Conservation (phyloP, 2,113 vertebrate species). For the Clupea harengus region DNA sequence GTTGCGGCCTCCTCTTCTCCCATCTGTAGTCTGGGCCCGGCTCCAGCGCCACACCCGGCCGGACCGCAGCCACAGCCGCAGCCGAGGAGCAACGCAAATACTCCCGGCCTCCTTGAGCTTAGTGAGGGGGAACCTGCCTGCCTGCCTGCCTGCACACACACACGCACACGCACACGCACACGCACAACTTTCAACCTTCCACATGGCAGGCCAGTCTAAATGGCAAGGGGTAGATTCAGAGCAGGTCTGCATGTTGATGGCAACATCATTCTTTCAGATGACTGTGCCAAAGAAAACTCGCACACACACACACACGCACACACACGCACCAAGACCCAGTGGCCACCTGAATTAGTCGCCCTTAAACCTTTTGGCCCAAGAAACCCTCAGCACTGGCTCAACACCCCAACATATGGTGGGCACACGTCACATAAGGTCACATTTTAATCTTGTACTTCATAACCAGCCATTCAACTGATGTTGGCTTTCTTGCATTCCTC, state of each 20-base stretch:
- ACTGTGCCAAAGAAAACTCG: neutral
- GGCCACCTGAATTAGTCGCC: neutral
- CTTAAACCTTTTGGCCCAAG: neutral
- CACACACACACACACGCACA: neutral
- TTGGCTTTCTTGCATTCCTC: neutral
- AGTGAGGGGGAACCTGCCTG: neutral
- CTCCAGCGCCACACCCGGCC: conserved; percentile 31
- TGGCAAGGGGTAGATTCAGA: neutral
- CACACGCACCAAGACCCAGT: neutral
- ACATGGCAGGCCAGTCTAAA: neutral
- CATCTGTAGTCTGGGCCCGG: conserved; percentile 32
- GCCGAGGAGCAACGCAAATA: no score
- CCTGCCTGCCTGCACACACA: neutral
- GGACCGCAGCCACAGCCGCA: neutral
- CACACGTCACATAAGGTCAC: neutral
- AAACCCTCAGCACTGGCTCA: neutral
- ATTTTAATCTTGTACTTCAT: neutral
- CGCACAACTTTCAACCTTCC: neutral
- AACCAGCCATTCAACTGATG: neutral
- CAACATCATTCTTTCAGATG: neutral
- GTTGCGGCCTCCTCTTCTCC: conserved; percentile 7
- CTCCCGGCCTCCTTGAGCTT: neutral
- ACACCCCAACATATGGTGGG: neutral
- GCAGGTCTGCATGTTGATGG: neutral
- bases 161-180: neutral